These are phyloP conservation scores for Glyptemys insculpta DNA, from an alignment of 2,797 vertebrate species.

Conservation along the genomic window DNA sequence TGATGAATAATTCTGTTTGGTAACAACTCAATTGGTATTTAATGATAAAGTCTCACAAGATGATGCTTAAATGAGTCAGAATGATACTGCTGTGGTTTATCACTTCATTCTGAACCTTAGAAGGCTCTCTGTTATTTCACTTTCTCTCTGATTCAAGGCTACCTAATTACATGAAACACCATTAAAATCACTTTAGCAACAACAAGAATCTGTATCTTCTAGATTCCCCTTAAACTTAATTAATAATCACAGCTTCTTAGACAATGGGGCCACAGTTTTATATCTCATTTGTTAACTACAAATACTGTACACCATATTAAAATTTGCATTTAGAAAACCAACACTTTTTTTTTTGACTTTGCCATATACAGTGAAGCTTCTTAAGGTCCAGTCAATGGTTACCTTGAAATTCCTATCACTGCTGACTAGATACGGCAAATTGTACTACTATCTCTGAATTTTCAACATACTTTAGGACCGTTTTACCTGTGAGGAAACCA, in stretches of 20 bases:
- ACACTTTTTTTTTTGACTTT: conserved; percentile 4
- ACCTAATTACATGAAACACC: background rate
- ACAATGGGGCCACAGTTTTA: background rate
- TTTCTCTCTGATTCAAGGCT: background rate
- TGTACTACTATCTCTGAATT: background rate
- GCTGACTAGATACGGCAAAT: background rate
- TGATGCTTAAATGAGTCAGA: background rate
- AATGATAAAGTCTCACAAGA: background rate
- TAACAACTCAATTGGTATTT: background rate
- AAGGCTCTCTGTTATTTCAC: background rate
- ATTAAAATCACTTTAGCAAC: background rate
- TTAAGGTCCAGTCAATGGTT: background rate
- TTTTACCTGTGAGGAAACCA: conserved; percentile 18
- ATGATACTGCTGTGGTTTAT: background rate
- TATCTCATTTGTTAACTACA: background rate
- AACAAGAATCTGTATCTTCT: background rate
- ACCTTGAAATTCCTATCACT: background rate
- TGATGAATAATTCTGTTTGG: conserved; percentile 32
- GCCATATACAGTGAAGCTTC: background rate
- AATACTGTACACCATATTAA: background rate
- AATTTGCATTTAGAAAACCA: background rate
- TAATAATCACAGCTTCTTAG: background rate
- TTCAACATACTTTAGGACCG: background rate
- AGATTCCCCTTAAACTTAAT: background rate
- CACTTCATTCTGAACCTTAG: background rate